Evolutionary conservation across 1,140 invertebrate species (phyloP), one percentile per base, ranked within the genome.

Genomic region (Lanistes nyassanus): DNA sequence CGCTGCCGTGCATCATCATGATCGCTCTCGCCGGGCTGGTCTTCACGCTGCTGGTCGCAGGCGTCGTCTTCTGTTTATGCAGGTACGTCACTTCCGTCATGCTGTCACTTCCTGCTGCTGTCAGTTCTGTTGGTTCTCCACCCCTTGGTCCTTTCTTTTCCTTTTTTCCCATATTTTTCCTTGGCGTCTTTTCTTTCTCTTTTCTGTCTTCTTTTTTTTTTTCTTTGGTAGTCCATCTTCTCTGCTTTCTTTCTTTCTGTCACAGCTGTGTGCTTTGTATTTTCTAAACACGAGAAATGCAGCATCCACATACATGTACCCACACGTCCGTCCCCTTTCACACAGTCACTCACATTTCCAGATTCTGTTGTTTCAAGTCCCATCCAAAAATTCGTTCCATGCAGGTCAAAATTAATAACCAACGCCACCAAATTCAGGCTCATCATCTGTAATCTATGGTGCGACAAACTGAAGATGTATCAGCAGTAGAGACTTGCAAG

Each of bases 1-100:
- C 37, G n/a, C 69, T 76, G 3, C 53, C 77, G n/a, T 79, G 77
- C 65, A 75, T 76, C 60, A 69, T 74, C 39, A 76, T 79, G 66
- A 70, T 79, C 36, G 55, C 65, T 58, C 42, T 76, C 16, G 74
- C 73, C 69, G 60, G 60, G 29, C 53, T 76, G 6, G 56, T 76
- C 74, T 51, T 79, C 62, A 36, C 67, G 11, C 74, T 79, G 31
- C 69, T 79, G 42, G 29, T 76, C 47, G 34, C 75, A 21, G 77
- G 39, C 55, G 70, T 76, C 23, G 64, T 76, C 56, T 51, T 72
- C 64, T 79, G 77, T 60, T 53, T 79, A 4, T 37, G 74, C 42
- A 79, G 77, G 77, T 79, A 7, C 47, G 77, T 67, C 21, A 6
- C 21, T n/a, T 60, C 23, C 31, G 31, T 60, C 56, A 4, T 31